These are phyloP conservation scores for Nipponia nippon DNA, from an alignment of 2,113 vertebrate genomes.

Conservation along the genomic window DNA sequence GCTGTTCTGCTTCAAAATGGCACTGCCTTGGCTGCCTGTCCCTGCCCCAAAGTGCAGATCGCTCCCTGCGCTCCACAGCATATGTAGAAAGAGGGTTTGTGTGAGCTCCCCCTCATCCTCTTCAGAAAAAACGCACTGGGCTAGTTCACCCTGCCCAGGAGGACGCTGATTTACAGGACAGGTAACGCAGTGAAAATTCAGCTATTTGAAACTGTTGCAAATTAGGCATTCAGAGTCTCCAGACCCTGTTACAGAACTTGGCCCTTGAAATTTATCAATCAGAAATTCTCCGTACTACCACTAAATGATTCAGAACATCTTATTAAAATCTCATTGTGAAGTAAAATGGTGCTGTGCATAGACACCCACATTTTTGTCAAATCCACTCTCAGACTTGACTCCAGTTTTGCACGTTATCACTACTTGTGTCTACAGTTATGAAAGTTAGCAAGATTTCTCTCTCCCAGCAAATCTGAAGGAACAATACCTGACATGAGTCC, in stretches of 20 bases:
- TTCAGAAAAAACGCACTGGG: not conserved
- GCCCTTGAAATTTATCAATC: not conserved
- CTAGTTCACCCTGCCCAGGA: not conserved
- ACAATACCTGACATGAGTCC: not conserved
- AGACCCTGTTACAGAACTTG: not conserved
- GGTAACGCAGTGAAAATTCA: not conserved
- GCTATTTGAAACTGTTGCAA: not conserved
- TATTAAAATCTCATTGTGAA: not conserved
- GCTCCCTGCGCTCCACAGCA: not conserved
- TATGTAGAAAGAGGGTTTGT: accelerated
- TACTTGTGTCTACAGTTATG: not conserved
- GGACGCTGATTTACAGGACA: not conserved
- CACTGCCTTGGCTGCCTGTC: not conserved
- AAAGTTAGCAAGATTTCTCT: not conserved
- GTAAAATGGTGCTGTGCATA: not conserved
- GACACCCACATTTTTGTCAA: not conserved
- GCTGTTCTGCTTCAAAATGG: not conserved
- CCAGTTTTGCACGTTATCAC: not conserved
- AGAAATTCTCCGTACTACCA: not conserved
- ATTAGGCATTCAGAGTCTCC: not conserved
- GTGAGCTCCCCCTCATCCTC: not conserved
- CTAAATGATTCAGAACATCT: not conserved
- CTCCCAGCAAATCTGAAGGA: not conserved
- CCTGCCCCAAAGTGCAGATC: not conserved
- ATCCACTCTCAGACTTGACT: not conserved